phyloP scores from a whole-genome alignment of 2,888 invertebrate species.

The Lutraria lutraria region DNA sequence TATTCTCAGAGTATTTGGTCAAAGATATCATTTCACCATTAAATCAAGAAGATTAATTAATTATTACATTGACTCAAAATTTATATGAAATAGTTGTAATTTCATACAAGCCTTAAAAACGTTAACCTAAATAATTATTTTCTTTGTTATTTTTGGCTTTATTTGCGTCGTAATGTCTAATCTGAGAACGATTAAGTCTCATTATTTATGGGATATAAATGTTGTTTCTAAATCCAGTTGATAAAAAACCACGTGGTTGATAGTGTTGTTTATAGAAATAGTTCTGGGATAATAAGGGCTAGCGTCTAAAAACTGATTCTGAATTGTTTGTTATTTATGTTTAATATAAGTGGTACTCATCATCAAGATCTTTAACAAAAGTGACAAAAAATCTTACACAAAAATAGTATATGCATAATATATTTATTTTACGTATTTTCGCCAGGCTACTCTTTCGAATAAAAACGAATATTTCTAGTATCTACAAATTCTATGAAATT shows the following conservation, averaged over 20 bases:
- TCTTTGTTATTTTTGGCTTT: no score
- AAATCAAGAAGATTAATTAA: not conserved
- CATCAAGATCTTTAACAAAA: not conserved
- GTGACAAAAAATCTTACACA: not conserved
- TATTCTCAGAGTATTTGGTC: conserved; percentile 7
- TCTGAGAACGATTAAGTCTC: not conserved
- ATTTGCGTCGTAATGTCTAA: no score
- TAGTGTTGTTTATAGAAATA: not conserved
- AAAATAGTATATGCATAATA: no score
- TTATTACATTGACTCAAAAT: no score
- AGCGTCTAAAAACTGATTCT: not conserved
- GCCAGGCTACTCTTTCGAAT: not conserved
- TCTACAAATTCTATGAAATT: conserved; percentile 5
- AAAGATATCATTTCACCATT: not conserved
- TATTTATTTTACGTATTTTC: no score
- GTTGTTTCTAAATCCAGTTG: not conserved
- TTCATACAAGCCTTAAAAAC: no score
- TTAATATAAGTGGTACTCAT: not conserved
- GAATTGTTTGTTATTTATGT: not conserved
- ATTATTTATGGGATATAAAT: conserved; percentile 3
- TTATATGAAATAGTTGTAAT: no score
- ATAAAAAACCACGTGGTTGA: not conserved
- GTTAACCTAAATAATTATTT: no score
- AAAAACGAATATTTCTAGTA: not conserved
- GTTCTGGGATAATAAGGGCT: not conserved